Base-by-base conservation (phyloP, 2,113 vertebrate genomes). In the Alligator mississippiensis region DNA sequence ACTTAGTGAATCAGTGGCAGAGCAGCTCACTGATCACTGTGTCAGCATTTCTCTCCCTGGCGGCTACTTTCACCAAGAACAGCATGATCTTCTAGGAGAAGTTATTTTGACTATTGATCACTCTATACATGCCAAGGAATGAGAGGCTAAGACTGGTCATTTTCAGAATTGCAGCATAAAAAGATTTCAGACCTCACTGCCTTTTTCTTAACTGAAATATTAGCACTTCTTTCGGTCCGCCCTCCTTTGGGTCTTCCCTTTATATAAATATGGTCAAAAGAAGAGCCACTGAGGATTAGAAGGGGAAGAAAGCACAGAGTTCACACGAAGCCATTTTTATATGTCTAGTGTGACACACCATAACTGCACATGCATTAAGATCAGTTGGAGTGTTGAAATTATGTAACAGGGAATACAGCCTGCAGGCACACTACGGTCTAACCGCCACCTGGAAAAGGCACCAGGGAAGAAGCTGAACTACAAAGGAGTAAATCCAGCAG, bases 321-420 rank as follows among this genome's bases (percentile, higher is more conserved):
- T 86, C 77, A 55, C 19, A 12, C 8, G 19, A 75, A 64, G 10
- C 2, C 80, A 58, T n/a, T 68, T 89, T 15, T 85, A 80, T 89
- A 34, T 84, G 80, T 75, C 85, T 22, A 90, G 28, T 17, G 54
- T 80, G 90, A 95, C 93, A 94, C 90, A 92, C 64, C 89, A 76
- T 16, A 55, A 66, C 86, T 91, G 92, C 88, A 93, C 81, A 93
- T 90, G 88, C 22, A 82, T 61, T 34, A 81, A 77, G 59, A 47
- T 3, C 25, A 84, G 83, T 3, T 3, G 85, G 83, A 64, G 62
- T 55, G 22, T 85, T 17, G 6, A 24, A 2, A 70, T 30, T 72
- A 54, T 5, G 11, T 28, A 87, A 64, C 55, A 72, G 76, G 38
- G 85, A 90, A 15, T 58, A 66, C 10, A 89, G 94, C 91, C 84